phyloP scores from a whole-genome alignment of 2,113 vertebrate species.

The Rhea pennata region DNA sequence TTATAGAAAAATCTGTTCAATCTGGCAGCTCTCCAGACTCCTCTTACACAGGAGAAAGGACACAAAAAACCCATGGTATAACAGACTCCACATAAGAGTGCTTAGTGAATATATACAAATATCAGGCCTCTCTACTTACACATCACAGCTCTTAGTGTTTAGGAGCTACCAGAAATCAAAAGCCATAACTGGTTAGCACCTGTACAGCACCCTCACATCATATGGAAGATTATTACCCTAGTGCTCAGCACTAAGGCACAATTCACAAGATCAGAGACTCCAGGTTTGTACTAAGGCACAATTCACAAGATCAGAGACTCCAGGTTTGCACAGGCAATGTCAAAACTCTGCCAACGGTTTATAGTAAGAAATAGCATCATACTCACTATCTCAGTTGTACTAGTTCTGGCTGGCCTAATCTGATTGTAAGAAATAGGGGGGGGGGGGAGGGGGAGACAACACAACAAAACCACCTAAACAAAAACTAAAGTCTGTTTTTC shows the following conservation, averaged over 20 bases:
- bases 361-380: rapidly evolving
- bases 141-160: not conserved
- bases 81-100: not conserved
- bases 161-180: not conserved
- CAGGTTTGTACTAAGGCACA: not conserved
- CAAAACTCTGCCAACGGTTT: rapidly evolving
- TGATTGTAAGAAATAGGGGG: not conserved
- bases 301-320: not conserved
- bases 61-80: not conserved
- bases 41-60: not conserved
- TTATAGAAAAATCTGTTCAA: not conserved
- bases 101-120: not conserved
- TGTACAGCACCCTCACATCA: not conserved
- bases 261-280: not conserved
- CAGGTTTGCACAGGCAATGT: not conserved
- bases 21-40: not conserved
- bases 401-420: not conserved
- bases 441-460: not conserved
- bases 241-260: not conserved
- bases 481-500: not conserved
- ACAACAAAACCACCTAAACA: not conserved
- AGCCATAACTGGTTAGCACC: not conserved
- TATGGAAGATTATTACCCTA: rapidly evolving
- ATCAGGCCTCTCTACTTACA: rapidly evolving
- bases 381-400: not conserved